Evolutionary conservation across 2,888 invertebrate species (phyloP), one percentile per base, ranked within the genome.

Genomic region (Diarsia dahlii): DNA sequence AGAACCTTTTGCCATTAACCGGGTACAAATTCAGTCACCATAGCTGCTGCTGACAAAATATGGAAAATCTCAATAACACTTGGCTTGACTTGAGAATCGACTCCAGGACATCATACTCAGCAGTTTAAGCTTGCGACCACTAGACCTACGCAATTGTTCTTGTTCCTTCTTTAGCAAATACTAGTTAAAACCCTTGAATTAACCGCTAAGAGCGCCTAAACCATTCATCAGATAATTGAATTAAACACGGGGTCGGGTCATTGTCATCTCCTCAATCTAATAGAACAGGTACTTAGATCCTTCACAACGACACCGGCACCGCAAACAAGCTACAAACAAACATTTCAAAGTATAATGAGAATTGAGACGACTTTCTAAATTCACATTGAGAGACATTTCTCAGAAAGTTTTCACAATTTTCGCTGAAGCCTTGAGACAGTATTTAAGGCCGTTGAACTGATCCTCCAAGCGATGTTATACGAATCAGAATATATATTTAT

Each of bases 371-470:
- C 34, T 48, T 50, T 64, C 70, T 54, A 64, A 65, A 71, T 71
- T 74, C 56, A 65, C 52, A 79, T n/a, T 45, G 50, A 64, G 15
- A 60, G 66, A 62, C 62, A 34, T 58, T 76, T 76, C 62, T 69
- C 71, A 28, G 28, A 63, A 82, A 80, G 54, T 66, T 78, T 74
- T 50, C 34, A 80, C 54, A 66, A 69, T 75, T 50, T 74, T 72
- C 45, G 67, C 5, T 18, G 65, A 71, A 74, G 48, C 69, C 73
- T 75, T 66, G 58, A 64, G 46, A 71, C 62, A 45, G 58, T 15
- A 20, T 62, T 56, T 50, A 46, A 15, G 80, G 64, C 8, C 66
- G 45, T 65, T 73, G 70, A 80, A 78, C 74, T 56, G 58, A 74
- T n/a, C 64, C 73, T 71, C 73, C 45, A 60, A 56, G 56, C 46